These are phyloP conservation scores for Diarsia brunnea DNA, from an alignment of 2,888 invertebrate genomes.

Conservation along the genomic window DNA sequence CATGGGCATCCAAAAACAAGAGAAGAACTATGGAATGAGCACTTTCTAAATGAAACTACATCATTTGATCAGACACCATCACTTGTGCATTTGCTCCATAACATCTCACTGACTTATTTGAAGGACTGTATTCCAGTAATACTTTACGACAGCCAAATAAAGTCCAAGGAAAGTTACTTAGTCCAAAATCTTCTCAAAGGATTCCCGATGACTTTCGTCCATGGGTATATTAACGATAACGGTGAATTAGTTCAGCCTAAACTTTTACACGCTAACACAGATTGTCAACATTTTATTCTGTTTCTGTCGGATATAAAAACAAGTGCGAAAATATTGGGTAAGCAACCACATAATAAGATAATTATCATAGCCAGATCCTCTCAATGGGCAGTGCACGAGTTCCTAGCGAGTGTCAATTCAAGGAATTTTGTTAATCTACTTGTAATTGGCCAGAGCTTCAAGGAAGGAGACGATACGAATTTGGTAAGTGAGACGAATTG, in stretches of 20 bases:
- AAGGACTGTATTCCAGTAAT: slow-evolving; percentile 92
- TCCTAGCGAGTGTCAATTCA: slow-evolving; percentile 91
- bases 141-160: slow-evolving; percentile 92
- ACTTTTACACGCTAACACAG: slow-evolving; percentile 81
- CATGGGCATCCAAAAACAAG: slow-evolving; percentile 91
- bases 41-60: slow-evolving; percentile 83
- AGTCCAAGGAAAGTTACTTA: slow-evolving; percentile 89
- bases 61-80: slow-evolving; percentile 90
- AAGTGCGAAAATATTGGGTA: slow-evolving; percentile 91
- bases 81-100: slow-evolving; percentile 91
- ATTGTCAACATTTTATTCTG: slow-evolving; percentile 92
- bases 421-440: slow-evolving; percentile 93
- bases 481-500: slow-evolving; percentile 82
- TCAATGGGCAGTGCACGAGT: slow-evolving; percentile 94
- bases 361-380: slow-evolving; percentile 93
- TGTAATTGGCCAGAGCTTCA: slow-evolving; percentile 92
- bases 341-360: slow-evolving; percentile 92
- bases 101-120: slow-evolving; percentile 91
- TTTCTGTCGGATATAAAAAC: slow-evolving; percentile 92
- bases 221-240: slow-evolving; percentile 91
- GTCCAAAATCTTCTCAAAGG: slow-evolving; percentile 90
- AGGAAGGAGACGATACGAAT: slow-evolving; percentile 84
- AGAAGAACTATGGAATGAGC: slow-evolving; percentile 89
- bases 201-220: slow-evolving; percentile 91
- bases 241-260: slow-evolving; percentile 85